Base-by-base conservation (phyloP, 2,888 invertebrate genomes). In the Eulithis prunata region DNA sequence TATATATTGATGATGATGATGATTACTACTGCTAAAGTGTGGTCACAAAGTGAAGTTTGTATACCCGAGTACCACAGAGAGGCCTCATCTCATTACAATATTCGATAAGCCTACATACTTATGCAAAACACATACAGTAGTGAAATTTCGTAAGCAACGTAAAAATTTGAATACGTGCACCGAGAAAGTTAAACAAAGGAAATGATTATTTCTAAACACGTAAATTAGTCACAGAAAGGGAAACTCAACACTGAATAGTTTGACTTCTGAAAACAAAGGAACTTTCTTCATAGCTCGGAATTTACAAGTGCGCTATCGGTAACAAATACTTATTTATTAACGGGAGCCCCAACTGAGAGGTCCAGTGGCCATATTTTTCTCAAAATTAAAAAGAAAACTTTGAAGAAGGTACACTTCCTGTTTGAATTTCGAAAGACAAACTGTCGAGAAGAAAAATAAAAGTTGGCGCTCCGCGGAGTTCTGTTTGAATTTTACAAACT, bases 191-290 rank as follows among this genome's bases (percentile, higher is more conserved):
- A 66, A 71, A 89, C 88, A 89, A 89, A 87, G 80, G 80, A 78
- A 74, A 75, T 85, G 83, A 86, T 86, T 79, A 83, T 80, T 85
- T 83, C 80, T 79, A 78, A 81, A 87, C 81, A 81, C 80, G 78
- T 78, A 74, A 83, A 89, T 91, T 91, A 85, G 88, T 89, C 83
- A 88, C 87, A 86, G 85, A 74, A 81, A 80, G 81, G 83, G 86
- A 87, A 88, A 86, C 83, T 75, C 79, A 77, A 71, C 80, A 79
- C 78, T 76, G 79, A 88, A 89, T 87, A 84, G 85, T 86, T 87
- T 82, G 80, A 86, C 75, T 83, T 68, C 61, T 78, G 84, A 82
- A 88, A 89, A 91, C 91, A 91, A 91, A 84, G 81, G 71, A 80
- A 86, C 90, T 91, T 91, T 91, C 90, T 84, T 88, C 80, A 72